A percentile compares a stretch with the other conserved stretches of the same genome.
Evolutionary conservation across 2,888 invertebrate species (phyloP).

Genomic region (Ophion ventricosus): DNA sequence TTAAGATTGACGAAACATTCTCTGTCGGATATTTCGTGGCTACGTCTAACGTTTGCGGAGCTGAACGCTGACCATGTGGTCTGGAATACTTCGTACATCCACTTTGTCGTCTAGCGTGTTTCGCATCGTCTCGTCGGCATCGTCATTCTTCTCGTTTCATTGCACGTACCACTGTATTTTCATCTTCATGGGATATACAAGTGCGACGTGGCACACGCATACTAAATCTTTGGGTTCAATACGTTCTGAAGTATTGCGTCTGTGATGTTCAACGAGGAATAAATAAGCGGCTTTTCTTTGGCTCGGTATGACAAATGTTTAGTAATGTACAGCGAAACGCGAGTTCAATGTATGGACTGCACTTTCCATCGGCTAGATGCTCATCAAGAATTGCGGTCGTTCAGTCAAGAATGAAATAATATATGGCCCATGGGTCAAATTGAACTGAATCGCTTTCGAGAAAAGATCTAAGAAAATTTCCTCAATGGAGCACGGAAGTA

Average conservation of each 20-base stretch:
- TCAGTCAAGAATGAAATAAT: too few relatives aligned
- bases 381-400: background rate
- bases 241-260: slow-evolving; percentile 44
- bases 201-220: background rate
- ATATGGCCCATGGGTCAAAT: too few relatives aligned
- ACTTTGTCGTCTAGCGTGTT: slow-evolving; percentile 51
- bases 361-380: background rate
- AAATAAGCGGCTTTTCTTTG: slow-evolving; percentile 49
- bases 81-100: slow-evolving; percentile 25
- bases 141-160: slow-evolving; percentile 15
- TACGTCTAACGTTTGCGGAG: too few relatives aligned
- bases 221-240: slow-evolving; percentile 10
- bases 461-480: background rate
- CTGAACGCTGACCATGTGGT: background rate
- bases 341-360: background rate
- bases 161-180: background rate
- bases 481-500: background rate
- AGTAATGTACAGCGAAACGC: background rate
- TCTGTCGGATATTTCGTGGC: too few relatives aligned
- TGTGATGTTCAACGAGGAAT: slow-evolving; percentile 34
- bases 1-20: too few relatives aligned
- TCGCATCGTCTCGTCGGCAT: slow-evolving; percentile 6
- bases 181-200: background rate
- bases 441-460: background rate
- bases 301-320: background rate